Evolutionary conservation across 2,888 invertebrate genomes (phyloP).

Genomic region (Pyrgus malvae): DNA sequence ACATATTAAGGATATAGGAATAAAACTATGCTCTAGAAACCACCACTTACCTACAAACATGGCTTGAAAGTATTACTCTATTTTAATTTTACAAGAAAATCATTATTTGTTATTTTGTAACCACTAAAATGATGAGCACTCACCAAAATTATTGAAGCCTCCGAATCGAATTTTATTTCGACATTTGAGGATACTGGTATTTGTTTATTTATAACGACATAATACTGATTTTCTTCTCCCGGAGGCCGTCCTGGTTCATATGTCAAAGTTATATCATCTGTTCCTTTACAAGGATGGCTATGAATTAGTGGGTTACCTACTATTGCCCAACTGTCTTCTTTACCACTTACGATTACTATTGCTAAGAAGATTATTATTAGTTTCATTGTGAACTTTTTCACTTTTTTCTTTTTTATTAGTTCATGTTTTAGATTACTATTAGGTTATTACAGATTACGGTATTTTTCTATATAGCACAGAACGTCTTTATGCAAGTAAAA

Average conservation of each 20-base stretch:
- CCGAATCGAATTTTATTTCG: background rate
- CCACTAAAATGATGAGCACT: background rate
- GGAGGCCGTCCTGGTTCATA: slow-evolving; percentile 40
- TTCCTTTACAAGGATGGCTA: slow-evolving; percentile 38
- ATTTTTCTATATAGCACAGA: no score
- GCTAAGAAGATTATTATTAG: background rate
- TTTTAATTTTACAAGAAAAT: no score
- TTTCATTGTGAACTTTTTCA: background rate
- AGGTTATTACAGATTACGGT: no score
- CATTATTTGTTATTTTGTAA: no score
- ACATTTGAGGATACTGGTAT: background rate
- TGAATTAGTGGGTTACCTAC: slow-evolving; percentile 33
- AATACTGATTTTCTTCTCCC: slow-evolving; percentile 43
- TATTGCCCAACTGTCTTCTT: slow-evolving; percentile 20
- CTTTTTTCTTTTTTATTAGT: background rate
- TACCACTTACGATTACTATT: background rate
- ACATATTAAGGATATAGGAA: no score
- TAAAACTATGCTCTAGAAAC: no score
- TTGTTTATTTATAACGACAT: slow-evolving; percentile 7
- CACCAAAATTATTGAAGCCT: background rate
- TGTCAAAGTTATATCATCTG: slow-evolving; percentile 30
- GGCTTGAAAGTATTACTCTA: no score
- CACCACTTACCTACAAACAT: no score
- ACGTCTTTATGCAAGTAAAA: no score
- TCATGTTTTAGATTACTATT: no score